phyloP scores from a whole-genome alignment of 2,888 invertebrate genomes.

The Drosophila multiciliata region DNA sequence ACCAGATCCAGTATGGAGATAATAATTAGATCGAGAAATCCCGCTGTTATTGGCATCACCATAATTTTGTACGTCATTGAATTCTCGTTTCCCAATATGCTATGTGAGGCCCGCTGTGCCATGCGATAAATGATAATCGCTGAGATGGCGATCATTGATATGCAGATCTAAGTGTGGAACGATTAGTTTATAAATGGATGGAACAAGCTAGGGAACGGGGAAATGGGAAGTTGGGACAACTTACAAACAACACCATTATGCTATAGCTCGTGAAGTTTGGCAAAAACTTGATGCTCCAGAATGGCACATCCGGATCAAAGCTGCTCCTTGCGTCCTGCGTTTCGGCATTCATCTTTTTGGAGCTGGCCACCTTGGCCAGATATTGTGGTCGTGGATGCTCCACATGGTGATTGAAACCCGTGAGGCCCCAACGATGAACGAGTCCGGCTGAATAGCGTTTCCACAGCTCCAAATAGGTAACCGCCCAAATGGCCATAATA shows the following conservation, averaged over 20 bases:
- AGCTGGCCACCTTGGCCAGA: conserved; percentile 87
- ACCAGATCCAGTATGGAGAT: conserved; percentile 91
- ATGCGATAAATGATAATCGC: conserved; percentile 92
- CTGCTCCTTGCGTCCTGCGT: conserved; percentile 17
- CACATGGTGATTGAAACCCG: conserved; percentile 89
- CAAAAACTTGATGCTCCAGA: conserved; percentile 91
- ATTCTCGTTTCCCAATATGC: conserved; percentile 86
- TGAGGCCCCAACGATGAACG: conserved; percentile 93
- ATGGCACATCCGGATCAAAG: conserved; percentile 91
- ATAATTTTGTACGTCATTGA: conserved; percentile 87
- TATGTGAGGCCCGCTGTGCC: conserved; percentile 87
- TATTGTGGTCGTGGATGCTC: conserved; percentile 93
- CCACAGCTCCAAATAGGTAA: conserved; percentile 93
- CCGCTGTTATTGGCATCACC: conserved; percentile 91
- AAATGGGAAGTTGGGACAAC: not conserved
- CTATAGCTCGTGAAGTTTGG: conserved; percentile 90
- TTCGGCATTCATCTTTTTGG: conserved; percentile 81
- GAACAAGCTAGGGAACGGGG: not conserved
- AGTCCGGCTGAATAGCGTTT: conserved; percentile 91
- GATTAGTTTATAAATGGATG: not conserved
- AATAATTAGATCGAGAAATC: conserved; percentile 90
- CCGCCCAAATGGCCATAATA: conserved; percentile 93
- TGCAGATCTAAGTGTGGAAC: conserved; percentile 86
- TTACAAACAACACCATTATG: conserved; percentile 86
- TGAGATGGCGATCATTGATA: conserved; percentile 90